Evolutionary conservation across 2,113 vertebrate genomes (phyloP).

Genomic region (Onychostoma macrolepis): DNA sequence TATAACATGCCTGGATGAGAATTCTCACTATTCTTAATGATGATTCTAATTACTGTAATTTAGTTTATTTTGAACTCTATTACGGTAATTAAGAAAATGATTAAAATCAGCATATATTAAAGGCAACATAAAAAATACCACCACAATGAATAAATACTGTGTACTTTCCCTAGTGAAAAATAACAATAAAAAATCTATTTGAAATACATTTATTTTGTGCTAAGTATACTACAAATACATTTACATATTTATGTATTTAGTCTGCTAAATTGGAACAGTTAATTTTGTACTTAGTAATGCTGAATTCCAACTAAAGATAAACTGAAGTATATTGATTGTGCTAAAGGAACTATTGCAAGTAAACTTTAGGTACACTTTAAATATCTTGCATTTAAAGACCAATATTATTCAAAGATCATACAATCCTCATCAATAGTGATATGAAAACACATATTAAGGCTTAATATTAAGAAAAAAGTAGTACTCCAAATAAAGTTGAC

Average conservation of each 20-base stretch:
- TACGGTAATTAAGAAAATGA: neutral
- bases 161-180: neutral
- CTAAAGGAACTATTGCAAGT: no score
- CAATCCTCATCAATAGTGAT: no score
- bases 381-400: no score
- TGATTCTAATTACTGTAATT: neutral
- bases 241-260: no score
- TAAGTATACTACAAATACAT: neutral
- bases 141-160: neutral
- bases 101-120: neutral
- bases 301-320: no score
- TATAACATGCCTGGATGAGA: neutral
- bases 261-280: no score
- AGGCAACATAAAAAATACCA: neutral
- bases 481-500: neutral
- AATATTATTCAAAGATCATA: no score
- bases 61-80: neutral
- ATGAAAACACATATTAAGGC: no score
- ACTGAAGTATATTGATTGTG: no score
- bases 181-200: neutral
- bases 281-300: no score
- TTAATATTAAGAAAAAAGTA: no score
- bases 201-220: neutral
- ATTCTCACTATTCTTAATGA: neutral
- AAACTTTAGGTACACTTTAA: no score